Evolutionary conservation across 2,888 invertebrate species (phyloP).

Genomic region (Pyrrhia umbra): DNA sequence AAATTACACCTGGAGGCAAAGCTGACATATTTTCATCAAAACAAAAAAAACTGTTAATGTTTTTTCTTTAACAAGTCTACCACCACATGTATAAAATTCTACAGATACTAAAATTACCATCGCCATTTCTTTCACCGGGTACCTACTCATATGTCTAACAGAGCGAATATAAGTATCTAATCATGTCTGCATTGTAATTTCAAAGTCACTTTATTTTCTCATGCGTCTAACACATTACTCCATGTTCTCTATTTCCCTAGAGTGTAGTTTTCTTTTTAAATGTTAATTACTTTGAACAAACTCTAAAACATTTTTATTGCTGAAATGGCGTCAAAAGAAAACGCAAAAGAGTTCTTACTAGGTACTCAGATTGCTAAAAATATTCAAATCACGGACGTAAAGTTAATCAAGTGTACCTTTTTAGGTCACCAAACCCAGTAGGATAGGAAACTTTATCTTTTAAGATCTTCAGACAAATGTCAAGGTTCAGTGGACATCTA

Average conservation of each 20-base stretch:
- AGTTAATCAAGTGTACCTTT: conserved; percentile 62
- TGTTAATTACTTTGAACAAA: conserved; percentile 35
- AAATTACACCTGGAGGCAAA: too few species aligned
- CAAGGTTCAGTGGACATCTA: conserved; percentile 34
- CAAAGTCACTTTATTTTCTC: too few species aligned
- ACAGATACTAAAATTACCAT: too few species aligned
- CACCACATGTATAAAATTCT: too few species aligned
- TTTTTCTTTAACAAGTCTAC: too few species aligned
- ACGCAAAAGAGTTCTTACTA: conserved; percentile 19
- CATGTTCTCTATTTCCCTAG: background rate
- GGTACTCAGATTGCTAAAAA: conserved; percentile 53
- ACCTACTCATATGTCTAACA: too few species aligned
- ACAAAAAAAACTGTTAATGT: too few species aligned
- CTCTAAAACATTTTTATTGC: conserved; percentile 61
- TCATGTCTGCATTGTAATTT: too few species aligned
- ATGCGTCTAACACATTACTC: too few species aligned
- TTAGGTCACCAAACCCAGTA: conserved; percentile 58
- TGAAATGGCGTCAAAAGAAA: conserved; percentile 55
- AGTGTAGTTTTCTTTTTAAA: background rate
- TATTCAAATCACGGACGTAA: conserved; percentile 71
- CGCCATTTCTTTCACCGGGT: too few species aligned
- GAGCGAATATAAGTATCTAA: too few species aligned
- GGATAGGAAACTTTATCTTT: conserved; percentile 36
- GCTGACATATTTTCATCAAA: too few species aligned
- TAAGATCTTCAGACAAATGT: conserved; percentile 26